Evolutionary conservation across 2,888 invertebrate genomes (phyloP).

Genomic region (Subacronicta megacephala): DNA sequence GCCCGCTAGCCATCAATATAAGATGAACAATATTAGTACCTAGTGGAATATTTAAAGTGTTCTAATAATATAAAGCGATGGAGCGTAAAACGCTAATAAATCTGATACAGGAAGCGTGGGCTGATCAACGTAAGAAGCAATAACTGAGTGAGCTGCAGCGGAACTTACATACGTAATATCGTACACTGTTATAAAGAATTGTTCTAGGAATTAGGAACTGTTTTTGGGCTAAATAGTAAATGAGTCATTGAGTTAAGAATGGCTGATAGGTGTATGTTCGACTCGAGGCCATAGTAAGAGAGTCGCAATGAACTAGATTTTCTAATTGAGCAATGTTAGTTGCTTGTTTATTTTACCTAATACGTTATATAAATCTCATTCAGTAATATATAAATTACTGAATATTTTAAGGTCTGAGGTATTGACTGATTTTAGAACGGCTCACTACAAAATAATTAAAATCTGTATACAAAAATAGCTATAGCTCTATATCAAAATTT

Average conservation of each 20-base stretch:
- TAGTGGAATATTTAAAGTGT: conserved; percentile 51
- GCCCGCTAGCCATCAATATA: conserved; percentile 32
- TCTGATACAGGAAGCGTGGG: conserved; percentile 55
- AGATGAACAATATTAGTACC: conserved; percentile 42
- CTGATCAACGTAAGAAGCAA: conserved; percentile 42
- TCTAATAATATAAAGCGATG: conserved; percentile 50
- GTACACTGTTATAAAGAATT: conserved; percentile 31
- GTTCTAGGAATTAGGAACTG: conserved; percentile 32
- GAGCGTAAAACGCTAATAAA: conserved; percentile 54
- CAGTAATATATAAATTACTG: no score
- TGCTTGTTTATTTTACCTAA: no score
- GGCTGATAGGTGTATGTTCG: no score
- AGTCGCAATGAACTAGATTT: no score
- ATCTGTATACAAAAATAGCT: no score
- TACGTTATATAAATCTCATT: no score
- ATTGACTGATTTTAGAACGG: no score
- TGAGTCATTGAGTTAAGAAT: background rate
- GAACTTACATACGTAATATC: conserved; percentile 40
- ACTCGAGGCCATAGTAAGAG: no score
- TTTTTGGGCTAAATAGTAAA: conserved; percentile 21
- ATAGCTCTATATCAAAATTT: no score
- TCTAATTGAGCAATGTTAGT: no score
- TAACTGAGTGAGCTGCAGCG: conserved; percentile 46
- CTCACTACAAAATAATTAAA: no score
- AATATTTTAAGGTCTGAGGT: no score